Conservation (phyloP, 1,140 invertebrate species). For the Brachionus sp. region DNA sequence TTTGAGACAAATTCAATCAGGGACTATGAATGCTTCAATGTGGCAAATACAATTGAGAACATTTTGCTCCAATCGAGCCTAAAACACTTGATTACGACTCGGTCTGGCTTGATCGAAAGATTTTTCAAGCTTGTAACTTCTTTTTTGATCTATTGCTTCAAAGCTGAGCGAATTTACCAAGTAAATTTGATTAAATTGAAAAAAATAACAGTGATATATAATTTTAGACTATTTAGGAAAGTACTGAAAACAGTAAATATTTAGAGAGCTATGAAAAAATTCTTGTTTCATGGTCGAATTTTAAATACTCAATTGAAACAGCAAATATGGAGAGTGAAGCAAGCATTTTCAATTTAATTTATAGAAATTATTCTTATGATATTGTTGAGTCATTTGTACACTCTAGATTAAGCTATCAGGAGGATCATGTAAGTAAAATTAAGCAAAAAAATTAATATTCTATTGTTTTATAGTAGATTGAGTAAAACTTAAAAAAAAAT, state of each 20-base stretch:
- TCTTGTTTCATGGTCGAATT: conserved; percentile 24
- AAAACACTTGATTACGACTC: not conserved
- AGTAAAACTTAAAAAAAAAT: no score
- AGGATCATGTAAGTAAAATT: not conserved
- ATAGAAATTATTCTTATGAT: not conserved
- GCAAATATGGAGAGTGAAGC: not conserved
- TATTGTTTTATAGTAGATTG: no score
- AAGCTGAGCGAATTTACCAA: conserved; percentile 11
- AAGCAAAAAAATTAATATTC: not conserved
- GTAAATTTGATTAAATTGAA: not conserved
- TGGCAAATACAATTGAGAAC: conserved; percentile 27
- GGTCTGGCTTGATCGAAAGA: not conserved
- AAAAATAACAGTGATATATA: not conserved
- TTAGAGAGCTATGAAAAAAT: conserved; percentile 43
- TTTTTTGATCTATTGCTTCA: conserved; percentile 42
- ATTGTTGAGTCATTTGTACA: conserved; percentile 38
- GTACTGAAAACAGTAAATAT: conserved; percentile 4
- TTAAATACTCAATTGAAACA: not conserved
- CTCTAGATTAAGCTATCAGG: not conserved
- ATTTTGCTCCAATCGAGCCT: not conserved
- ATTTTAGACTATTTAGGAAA: not conserved
- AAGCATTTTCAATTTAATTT: not conserved
- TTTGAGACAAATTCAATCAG: not conserved
- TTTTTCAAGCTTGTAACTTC: not conserved
- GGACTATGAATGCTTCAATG: conserved; percentile 25